These are phyloP conservation scores for Formica aserva DNA, from an alignment of 2,888 invertebrate genomes.

Conservation along the genomic window DNA sequence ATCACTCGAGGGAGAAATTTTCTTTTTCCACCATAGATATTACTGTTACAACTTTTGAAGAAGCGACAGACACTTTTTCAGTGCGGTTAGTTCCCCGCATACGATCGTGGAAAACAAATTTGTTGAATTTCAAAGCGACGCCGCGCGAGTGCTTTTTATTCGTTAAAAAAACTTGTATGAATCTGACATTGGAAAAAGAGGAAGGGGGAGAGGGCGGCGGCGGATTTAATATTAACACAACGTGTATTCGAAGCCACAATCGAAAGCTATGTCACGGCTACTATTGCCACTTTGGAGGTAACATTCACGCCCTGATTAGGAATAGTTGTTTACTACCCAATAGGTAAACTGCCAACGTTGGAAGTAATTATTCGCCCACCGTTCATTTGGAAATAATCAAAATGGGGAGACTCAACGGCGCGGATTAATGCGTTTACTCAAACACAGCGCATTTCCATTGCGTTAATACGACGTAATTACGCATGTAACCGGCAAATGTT, in stretches of 20 bases:
- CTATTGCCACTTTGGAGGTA: not conserved
- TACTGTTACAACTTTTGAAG: slow-evolving; percentile 40
- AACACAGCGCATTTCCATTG: slow-evolving; percentile 32
- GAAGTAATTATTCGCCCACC: slow-evolving; percentile 54
- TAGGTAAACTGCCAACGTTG: slow-evolving; percentile 55
- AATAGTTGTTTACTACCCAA: slow-evolving; percentile 46
- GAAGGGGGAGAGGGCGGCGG: not conserved
- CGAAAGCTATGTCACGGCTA: slow-evolving; percentile 13
- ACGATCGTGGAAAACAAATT: slow-evolving; percentile 30
- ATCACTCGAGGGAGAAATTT: slow-evolving; percentile 7
- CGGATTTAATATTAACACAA: slow-evolving; percentile 24
- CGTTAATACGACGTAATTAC: slow-evolving; percentile 49
- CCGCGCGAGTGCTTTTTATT: slow-evolving; percentile 3
- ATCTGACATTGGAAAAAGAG: not conserved
- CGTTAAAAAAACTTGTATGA: slow-evolving; percentile 13
- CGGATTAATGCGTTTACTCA: slow-evolving; percentile 52
- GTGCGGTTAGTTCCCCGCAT: slow-evolving; percentile 14
- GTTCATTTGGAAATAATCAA: slow-evolving; percentile 57
- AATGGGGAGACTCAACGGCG: slow-evolving; percentile 44
- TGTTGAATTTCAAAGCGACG: slow-evolving; percentile 30
- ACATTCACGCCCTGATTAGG: slow-evolving; percentile 45
- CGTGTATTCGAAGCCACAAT: slow-evolving; percentile 3
- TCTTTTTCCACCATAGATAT: not conserved
- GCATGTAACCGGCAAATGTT: slow-evolving; percentile 36
- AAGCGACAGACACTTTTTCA: slow-evolving; percentile 13